A percentile compares a stretch with the other conserved stretches of the same genome.
Evolutionary conservation across 2,888 invertebrate species (phyloP).

Genomic region (Cosmorhoe ocellata): DNA sequence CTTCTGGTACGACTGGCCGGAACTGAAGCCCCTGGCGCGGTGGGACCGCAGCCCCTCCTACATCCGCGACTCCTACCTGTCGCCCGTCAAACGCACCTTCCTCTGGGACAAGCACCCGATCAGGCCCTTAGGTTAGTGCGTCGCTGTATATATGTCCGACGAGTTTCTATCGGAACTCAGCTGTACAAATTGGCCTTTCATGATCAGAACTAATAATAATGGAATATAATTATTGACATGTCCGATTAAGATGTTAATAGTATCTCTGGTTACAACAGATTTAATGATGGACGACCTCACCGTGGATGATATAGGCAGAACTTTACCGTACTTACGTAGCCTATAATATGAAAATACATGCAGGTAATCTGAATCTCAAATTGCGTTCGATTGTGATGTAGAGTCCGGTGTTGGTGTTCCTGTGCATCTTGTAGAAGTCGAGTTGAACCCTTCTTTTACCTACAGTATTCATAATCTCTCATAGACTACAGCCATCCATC

Average conservation of each 20-base stretch:
- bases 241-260: constrained; percentile 37
- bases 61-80: constrained; percentile 93
- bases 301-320: constrained; percentile 75
- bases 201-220: constrained; percentile 41
- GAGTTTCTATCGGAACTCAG: constrained; percentile 51
- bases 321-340: constrained; percentile 77
- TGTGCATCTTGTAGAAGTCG: constrained; percentile 24
- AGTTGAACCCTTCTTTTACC: constrained; percentile 18
- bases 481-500: constrained; percentile 5
- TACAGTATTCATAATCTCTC: constrained; percentile 11
- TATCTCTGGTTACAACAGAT: constrained; percentile 69
- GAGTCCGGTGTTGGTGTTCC: constrained; percentile 25
- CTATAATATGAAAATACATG: constrained; percentile 62
- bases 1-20: constrained; percentile 94
- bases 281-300: constrained; percentile 77
- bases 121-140: constrained; percentile 93
- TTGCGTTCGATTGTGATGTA: constrained; percentile 32
- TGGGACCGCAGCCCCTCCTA: constrained; percentile 89
- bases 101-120: constrained; percentile 95
- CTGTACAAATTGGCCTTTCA: constrained; percentile 67
- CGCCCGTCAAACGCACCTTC: constrained; percentile 94
- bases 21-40: constrained; percentile 88
- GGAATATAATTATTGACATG: constrained; percentile 31
- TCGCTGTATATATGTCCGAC: constrained; percentile 65
- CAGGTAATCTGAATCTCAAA: constrained; percentile 56